These are phyloP conservation scores for Harpagus bidentatus DNA, from an alignment of 2,113 vertebrate species.

Conservation along the genomic window DNA sequence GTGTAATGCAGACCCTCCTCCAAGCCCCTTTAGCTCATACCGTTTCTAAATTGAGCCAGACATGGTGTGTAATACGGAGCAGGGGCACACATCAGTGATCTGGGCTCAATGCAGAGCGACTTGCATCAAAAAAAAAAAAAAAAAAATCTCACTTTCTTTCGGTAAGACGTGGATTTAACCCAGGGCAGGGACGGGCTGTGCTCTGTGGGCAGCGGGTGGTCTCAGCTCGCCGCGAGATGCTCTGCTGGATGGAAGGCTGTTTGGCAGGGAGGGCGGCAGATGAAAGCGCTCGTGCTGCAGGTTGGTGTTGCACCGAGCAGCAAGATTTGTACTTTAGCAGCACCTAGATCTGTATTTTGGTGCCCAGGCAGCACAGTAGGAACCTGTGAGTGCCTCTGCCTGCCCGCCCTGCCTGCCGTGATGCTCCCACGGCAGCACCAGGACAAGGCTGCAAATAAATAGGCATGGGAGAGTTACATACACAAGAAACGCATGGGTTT, in stretches of 20 bases:
- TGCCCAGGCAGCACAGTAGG: not conserved
- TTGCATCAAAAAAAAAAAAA: not conserved
- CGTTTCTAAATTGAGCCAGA: not conserved
- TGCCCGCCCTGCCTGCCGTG: not conserved
- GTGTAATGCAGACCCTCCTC: not conserved
- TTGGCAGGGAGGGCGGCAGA: not conserved
- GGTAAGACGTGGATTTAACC: accelerated
- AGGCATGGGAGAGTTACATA: accelerated
- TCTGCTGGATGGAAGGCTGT: not conserved
- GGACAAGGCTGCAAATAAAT: not conserved
- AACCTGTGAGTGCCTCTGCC: not conserved
- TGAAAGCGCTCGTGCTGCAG: accelerated
- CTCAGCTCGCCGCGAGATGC: accelerated
- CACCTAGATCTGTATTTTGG: not conserved
- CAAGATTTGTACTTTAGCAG: not conserved
- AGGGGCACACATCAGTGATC: not conserved
- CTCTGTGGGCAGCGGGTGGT: accelerated
- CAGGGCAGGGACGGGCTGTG: accelerated
- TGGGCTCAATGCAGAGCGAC: not conserved
- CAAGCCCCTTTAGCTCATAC: not conserved
- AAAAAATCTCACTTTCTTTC: not conserved
- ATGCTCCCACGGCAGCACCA: not conserved
- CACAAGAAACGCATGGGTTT: not conserved
- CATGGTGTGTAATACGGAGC: accelerated
- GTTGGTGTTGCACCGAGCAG: not conserved